A percentile compares a stretch with the other conserved stretches of the same genome.
Conservation (phyloP, 2,797 vertebrate genomes). For the Salarias fasciatus region DNA sequence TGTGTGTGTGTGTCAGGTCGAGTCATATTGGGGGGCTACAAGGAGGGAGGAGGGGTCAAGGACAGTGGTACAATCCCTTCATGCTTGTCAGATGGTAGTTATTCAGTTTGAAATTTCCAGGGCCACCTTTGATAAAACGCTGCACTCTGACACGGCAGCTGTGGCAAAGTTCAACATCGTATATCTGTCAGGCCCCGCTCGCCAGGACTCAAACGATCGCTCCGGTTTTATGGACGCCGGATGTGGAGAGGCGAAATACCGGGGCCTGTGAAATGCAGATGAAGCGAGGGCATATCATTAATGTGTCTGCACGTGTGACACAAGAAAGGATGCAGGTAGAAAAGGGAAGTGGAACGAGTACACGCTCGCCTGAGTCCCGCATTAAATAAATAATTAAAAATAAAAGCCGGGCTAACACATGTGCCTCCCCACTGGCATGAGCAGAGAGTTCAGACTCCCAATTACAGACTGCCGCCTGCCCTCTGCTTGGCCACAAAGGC, state of each 20-base stretch:
- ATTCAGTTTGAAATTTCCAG: constrained; percentile 78
- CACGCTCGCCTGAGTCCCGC: constrained; percentile 57
- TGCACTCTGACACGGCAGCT: constrained; percentile 64
- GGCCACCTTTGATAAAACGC: constrained; percentile 58
- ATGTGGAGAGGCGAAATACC: constrained; percentile 32
- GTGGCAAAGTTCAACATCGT: constrained; percentile 77
- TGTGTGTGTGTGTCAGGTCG: constrained; percentile 30
- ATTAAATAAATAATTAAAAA: constrained; percentile 25
- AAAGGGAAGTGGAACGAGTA: constrained; percentile 19
- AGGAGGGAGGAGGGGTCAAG: constrained; percentile 84
- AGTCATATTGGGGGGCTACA: constrained; percentile 53
- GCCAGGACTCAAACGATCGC: constrained; percentile 69
- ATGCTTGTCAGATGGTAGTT: constrained; percentile 69
- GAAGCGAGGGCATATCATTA: constrained; percentile 37
- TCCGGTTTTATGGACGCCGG: constrained; percentile 46
- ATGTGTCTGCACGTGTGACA: constrained; percentile 8
- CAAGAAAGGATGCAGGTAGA: constrained; percentile 33
- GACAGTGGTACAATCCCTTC: constrained; percentile 64
- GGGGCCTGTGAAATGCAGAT: constrained; percentile 49
- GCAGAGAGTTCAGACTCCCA: constrained; percentile 73
- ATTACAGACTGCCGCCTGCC: constrained; percentile 75
- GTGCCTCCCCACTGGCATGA: constrained; percentile 66
- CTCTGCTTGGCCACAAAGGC: constrained; percentile 75
- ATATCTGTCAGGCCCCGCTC: constrained; percentile 74
- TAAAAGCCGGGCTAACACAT: constrained; percentile 61